Conservation (phyloP, 92 coral and sea anemone species). For the Parazoanthus atlanticus region DNA sequence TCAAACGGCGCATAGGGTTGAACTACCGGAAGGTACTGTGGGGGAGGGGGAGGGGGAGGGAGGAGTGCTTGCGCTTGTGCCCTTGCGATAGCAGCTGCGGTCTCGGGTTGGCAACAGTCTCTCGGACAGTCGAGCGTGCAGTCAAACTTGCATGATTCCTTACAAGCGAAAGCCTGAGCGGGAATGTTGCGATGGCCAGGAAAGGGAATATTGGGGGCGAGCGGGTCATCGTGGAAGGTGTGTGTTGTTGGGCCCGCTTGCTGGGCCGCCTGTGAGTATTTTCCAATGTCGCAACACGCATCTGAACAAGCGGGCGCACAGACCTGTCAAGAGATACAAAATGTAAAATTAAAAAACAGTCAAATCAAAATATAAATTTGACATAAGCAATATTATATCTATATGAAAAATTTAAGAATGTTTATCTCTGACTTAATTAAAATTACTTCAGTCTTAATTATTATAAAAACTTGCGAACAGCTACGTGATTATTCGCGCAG, state of each 20-base stretch:
- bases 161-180: slow-evolving; percentile 66
- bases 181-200: slow-evolving; percentile 71
- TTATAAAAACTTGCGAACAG: too few relatives aligned
- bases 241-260: neutral
- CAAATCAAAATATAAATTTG: neutral
- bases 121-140: slow-evolving; percentile 80
- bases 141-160: slow-evolving; percentile 79
- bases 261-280: slow-evolving; percentile 46
- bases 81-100: slow-evolving; percentile 49
- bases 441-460: too few relatives aligned
- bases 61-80: slow-evolving; percentile 38
- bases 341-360: neutral
- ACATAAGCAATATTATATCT: too few relatives aligned
- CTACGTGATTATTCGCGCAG: too few relatives aligned
- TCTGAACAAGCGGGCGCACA: slow-evolving; percentile 95
- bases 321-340: slow-evolving; percentile 47
- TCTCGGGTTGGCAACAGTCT: slow-evolving; percentile 94
- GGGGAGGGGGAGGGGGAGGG: slow-evolving; percentile 41
- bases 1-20: slow-evolving; percentile 40
- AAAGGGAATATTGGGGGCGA: slow-evolving; percentile 72
- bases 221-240: slow-evolving; percentile 4
- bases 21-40: slow-evolving; percentile 31
- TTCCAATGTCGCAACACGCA: slow-evolving; percentile 78
- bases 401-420: too few relatives aligned
- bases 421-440: too few relatives aligned